Conservation (phyloP, 1,140 invertebrate species). For the Leptinotarsa lineolata region DNA sequence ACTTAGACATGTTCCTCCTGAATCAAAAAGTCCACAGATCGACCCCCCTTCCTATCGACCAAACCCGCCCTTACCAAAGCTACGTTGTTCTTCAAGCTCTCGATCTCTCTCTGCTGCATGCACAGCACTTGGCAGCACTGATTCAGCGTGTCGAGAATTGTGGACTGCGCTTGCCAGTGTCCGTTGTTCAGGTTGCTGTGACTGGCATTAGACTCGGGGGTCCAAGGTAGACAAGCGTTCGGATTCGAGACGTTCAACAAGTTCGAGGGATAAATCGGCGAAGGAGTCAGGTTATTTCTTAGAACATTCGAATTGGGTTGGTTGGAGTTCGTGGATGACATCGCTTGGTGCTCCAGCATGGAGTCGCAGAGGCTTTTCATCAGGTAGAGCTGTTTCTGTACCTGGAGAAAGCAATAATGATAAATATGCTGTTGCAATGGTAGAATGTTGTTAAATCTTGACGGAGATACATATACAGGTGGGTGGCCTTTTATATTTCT, state of each 20-base stretch:
- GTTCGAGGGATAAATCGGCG: constrained; percentile 47
- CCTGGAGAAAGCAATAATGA: constrained; percentile 35
- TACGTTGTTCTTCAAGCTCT: constrained; percentile 50
- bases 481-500: no score
- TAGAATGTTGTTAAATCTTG: no score
- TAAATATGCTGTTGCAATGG: no score
- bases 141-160: constrained; percentile 56
- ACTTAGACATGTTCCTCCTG: no score
- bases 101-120: constrained; percentile 58
- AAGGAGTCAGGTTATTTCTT: constrained; percentile 51
- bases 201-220: constrained; percentile 1
- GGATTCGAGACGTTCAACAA: constrained; percentile 44
- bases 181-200: constrained; percentile 27
- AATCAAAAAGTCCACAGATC: no score
- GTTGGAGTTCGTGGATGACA: constrained; percentile 14
- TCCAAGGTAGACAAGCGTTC: constrained; percentile 33
- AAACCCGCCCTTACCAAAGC: constrained; percentile 43
- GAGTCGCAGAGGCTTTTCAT: constrained; percentile 54
- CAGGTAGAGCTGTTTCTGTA: constrained; percentile 54
- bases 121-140: constrained; percentile 60
- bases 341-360: constrained; percentile 46
- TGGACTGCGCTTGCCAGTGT: constrained; percentile 54
- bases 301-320: constrained; percentile 35
- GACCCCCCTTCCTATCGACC: not conserved
- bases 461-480: no score